A percentile compares a stretch with the other conserved stretches of the same genome.
Conservation (phyloP, 2,113 vertebrate genomes). For the Ia io region DNA sequence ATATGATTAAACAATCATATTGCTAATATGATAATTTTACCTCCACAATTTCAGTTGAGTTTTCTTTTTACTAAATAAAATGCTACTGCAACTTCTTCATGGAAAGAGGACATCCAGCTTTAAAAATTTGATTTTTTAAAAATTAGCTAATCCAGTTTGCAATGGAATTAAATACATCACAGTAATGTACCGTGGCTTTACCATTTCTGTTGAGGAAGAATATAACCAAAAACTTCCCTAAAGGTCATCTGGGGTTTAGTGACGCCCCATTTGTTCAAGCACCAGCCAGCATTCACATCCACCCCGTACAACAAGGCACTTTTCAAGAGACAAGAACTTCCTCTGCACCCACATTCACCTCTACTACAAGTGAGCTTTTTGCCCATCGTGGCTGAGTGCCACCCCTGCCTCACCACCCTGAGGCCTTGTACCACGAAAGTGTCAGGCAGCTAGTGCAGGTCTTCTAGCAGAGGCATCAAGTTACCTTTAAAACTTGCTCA, state of each 20-base stretch:
- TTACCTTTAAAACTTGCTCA: background rate
- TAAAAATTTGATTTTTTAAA: background rate
- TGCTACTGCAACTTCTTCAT: background rate
- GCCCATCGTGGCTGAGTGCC: background rate
- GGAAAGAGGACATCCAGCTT: background rate
- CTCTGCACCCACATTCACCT: background rate
- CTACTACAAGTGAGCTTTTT: background rate
- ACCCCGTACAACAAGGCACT: background rate
- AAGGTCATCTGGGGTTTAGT: background rate
- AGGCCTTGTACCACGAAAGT: background rate
- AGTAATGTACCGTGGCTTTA: background rate
- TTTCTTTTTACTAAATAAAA: background rate
- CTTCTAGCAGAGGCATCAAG: background rate
- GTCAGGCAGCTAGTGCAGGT: rapidly evolving
- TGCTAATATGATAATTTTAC: background rate
- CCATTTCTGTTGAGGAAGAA: background rate
- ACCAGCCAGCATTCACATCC: background rate
- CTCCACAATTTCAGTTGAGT: background rate
- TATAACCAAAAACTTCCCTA: background rate
- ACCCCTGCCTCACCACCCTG: background rate
- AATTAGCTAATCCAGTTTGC: background rate
- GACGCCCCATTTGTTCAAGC: background rate
- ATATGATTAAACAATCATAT: background rate
- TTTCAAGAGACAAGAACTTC: background rate
- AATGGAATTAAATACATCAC: background rate